Evolutionary conservation across 1,140 invertebrate species (phyloP).

Genomic region (Oreohelix idahoensis): DNA sequence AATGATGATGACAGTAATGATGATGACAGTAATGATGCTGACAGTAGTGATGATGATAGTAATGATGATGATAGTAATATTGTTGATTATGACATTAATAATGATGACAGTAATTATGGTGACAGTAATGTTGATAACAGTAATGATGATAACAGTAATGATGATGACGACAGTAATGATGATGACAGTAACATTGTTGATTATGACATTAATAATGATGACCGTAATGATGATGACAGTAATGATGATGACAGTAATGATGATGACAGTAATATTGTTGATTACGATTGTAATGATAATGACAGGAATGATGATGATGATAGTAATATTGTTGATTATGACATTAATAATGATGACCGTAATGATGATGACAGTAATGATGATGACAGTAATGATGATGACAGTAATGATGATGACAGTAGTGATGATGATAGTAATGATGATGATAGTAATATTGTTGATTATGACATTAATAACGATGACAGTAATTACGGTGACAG

Average conservation of each 20-base stretch:
- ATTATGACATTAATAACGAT: too few relatives aligned
- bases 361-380: slow-evolving; percentile 1
- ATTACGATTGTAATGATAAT: not conserved
- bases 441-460: too few relatives aligned
- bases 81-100: not conserved
- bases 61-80: not conserved
- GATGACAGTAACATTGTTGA: not conserved
- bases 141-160: not conserved
- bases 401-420: too few relatives aligned
- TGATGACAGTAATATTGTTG: not conserved
- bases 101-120: not conserved
- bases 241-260: not conserved
- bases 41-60: not conserved
- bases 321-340: not conserved
- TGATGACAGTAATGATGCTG: not conserved
- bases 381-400: not conserved
- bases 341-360: not conserved
- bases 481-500: too few relatives aligned
- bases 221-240: not conserved
- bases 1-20: not conserved
- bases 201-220: not conserved
- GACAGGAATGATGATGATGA: not conserved
- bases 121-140: not conserved
- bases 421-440: too few relatives aligned
- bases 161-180: not conserved